A percentile compares a stretch with the other conserved stretches of the same genome.
These are phyloP conservation scores for Pinctada fucata DNA, from an alignment of 2,888 invertebrate species.

Conservation along the genomic window DNA sequence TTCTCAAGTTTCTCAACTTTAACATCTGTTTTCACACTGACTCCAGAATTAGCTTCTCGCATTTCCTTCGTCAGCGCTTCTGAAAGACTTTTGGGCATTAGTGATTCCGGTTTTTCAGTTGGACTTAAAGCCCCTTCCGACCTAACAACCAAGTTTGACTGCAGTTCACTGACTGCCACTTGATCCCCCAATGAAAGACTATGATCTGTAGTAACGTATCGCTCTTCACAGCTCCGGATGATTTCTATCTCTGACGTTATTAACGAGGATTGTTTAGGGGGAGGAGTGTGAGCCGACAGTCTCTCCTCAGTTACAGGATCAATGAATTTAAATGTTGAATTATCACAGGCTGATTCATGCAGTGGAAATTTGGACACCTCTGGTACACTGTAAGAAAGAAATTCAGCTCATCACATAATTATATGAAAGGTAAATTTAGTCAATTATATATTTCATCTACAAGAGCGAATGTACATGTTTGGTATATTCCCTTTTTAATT, in stretches of 20 bases:
- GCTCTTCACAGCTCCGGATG: slow-evolving; percentile 46
- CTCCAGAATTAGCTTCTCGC: slow-evolving; percentile 35
- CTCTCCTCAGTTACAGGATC: slow-evolving; percentile 9
- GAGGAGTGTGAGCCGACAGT: slow-evolving; percentile 6
- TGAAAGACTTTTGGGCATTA: slow-evolving; percentile 64
- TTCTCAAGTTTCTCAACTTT: slow-evolving; percentile 17
- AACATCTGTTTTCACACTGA: slow-evolving; percentile 10
- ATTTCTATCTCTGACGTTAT: slow-evolving; percentile 52
- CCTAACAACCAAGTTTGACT: slow-evolving; percentile 50
- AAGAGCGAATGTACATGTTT: no score
- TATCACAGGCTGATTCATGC: slow-evolving; percentile 20
- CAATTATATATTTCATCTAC: no score
- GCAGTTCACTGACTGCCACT: slow-evolving; percentile 53
- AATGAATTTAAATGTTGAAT: slow-evolving; percentile 16
- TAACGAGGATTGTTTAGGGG: slow-evolving; percentile 27
- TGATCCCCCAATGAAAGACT: slow-evolving; percentile 62
- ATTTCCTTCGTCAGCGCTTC: slow-evolving; percentile 65
- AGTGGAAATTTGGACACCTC: neutral
- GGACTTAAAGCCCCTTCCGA: slow-evolving; percentile 48
- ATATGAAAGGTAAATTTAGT: no score
- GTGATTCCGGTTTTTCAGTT: slow-evolving; percentile 56
- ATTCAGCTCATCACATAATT: no score
- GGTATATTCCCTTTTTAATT: no score
- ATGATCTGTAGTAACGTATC: slow-evolving; percentile 52
- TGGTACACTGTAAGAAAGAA: no score